phyloP scores from a whole-genome alignment of 2,888 invertebrate genomes.

The Sclerodermus sp. region DNA sequence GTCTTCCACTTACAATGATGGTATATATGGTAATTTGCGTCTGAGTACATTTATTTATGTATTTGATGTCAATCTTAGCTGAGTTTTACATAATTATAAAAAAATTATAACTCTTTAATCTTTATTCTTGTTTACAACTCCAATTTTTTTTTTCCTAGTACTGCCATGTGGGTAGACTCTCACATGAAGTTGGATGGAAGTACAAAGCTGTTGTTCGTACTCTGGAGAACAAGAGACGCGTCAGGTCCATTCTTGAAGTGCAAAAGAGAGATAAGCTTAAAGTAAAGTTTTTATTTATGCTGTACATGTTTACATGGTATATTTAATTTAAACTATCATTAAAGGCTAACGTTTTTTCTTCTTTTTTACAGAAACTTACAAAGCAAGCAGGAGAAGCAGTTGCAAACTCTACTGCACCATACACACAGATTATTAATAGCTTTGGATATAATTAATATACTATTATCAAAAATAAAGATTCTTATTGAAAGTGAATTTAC shows the following conservation, averaged over 20 bases:
- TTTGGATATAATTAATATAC: constrained; percentile 77
- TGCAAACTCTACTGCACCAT: constrained; percentile 77
- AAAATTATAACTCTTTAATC: background rate
- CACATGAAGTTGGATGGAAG: constrained; percentile 99
- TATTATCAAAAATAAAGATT: constrained; percentile 50
- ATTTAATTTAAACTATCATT: background rate
- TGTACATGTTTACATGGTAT: background rate
- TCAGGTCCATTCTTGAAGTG: constrained; percentile 76
- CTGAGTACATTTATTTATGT: constrained; percentile 55
- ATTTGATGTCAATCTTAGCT: constrained; percentile 45
- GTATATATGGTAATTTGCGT: constrained; percentile 68
- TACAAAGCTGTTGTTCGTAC: constrained; percentile 95
- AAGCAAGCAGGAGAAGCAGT: constrained; percentile 81
- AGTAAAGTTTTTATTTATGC: too few species aligned
- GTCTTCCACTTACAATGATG: constrained; percentile 54
- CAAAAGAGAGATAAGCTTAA: constrained; percentile 80
- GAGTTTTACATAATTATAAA: constrained; percentile 30
- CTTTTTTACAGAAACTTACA: constrained; percentile 80
- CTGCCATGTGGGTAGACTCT: constrained; percentile 92
- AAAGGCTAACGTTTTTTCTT: too few species aligned
- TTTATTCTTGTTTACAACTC: background rate
- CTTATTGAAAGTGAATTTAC: constrained; percentile 34
- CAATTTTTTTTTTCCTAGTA: constrained; percentile 65
- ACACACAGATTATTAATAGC: constrained; percentile 84
- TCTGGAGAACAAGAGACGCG: constrained; percentile 92